Evolutionary conservation across 30 jellyfish, hydroid and myxozoan species (phyloP), one percentile per base, ranked within the genome.

Genomic region (Aurelia coerulea): DNA sequence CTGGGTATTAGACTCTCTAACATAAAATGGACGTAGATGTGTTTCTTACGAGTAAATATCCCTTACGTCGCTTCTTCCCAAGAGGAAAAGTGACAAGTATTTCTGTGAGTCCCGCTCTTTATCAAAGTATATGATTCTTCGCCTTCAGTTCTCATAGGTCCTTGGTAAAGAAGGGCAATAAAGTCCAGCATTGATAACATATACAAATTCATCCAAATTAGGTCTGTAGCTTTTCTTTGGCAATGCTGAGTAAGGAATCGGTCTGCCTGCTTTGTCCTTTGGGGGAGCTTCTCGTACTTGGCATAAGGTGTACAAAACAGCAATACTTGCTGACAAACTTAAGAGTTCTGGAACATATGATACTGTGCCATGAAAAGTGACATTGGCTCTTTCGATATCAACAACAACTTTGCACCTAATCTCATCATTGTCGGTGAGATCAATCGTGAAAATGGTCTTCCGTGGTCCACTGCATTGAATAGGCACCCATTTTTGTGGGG

Each of bases 221-320:
- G 79, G 65, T 32, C 56, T 60, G 54, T 56, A 74, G 54, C 81
- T 42, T 50, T 74, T 75, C 68, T 53, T 53, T 17, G 77, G 76
- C 10, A 23, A 37, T 10, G 79, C 29, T 12, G 84, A 68, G 50
- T 82, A 52, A 1, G 96, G 65, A 10, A 68, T 23, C 76, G 66
- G 41, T 4, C 54, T 77, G 11, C 90, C 90, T 5, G 34, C 67
- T 18, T 76, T 81, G 66, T 65, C 90, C 7, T 10, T 41, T 37
- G 94, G 92, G 3, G 97, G 97, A 13, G 96, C 70, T 10, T 92
- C 86, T 52, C 97, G 65, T 18, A 96, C 92, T 53, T 90, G 97
- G 65, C 97, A 90, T 51, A 90, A 83, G 19, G 89, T 82, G 75
- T 75, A 90, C 46, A 85, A 78, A 0, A 90, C 92, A 13, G 97